phyloP scores from a whole-genome alignment of 2,888 invertebrate genomes.

The Camptogramma bilineatum region DNA sequence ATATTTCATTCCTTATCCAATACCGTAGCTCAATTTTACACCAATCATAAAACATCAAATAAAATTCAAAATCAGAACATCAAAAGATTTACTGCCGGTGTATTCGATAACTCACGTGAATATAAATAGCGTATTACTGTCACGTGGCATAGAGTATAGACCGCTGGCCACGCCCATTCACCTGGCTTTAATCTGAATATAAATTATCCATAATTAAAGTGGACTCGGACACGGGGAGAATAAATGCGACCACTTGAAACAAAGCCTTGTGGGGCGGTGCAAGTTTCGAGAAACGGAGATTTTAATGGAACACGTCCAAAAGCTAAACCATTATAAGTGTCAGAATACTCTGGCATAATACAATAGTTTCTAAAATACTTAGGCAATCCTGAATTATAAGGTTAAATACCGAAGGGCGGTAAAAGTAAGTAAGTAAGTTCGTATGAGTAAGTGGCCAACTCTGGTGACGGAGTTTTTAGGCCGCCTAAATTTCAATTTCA shows the following conservation, averaged over 20 bases:
- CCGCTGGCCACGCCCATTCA: conserved; percentile 54
- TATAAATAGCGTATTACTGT: conserved; percentile 27
- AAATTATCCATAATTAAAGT: conserved; percentile 85
- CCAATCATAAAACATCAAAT: conserved; percentile 1
- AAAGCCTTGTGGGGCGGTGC: conserved; percentile 63
- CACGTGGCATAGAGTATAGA: conserved; percentile 29
- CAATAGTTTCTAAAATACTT: no score
- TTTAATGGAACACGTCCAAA: neutral
- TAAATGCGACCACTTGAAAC: conserved; percentile 83
- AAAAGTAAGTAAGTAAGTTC: no score
- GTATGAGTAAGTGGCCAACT: no score
- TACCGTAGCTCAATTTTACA: conserved; percentile 5
- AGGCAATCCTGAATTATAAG: no score
- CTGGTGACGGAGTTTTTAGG: no score
- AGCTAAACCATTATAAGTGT: neutral
- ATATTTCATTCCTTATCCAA: neutral
- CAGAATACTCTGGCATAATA: no score
- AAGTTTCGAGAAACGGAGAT: conserved; percentile 37
- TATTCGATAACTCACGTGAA: conserved; percentile 18
- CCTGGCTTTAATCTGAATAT: conserved; percentile 84
- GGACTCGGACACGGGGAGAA: conserved; percentile 80
- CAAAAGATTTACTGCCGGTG: conserved; percentile 6
- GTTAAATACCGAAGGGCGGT: no score
- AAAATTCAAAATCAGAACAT: conserved; percentile 14
- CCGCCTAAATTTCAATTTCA: no score